Conservation (phyloP, 2,113 vertebrate species). For the Upupa epops region DNA sequence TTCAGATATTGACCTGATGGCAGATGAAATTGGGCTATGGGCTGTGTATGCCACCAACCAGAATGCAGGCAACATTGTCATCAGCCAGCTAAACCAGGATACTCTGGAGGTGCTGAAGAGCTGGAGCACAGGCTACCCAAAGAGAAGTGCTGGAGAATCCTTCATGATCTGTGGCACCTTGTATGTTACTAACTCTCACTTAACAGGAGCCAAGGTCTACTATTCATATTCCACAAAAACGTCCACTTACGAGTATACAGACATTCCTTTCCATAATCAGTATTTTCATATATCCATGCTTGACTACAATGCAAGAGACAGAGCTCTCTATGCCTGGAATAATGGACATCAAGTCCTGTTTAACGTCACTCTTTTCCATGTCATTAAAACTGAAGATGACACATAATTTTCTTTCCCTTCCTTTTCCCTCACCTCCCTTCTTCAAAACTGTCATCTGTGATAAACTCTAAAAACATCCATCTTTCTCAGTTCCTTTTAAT, state of each 20-base stretch:
- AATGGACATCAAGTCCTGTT: slow-evolving; percentile 98
- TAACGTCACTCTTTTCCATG: slow-evolving; percentile 96
- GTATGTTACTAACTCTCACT: slow-evolving; percentile 96
- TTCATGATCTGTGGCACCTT: slow-evolving; percentile 99
- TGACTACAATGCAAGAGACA: slow-evolving; percentile 95
- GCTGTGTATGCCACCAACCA: slow-evolving; percentile 97
- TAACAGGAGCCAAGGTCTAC: slow-evolving; percentile 98
- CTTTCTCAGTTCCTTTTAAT: slow-evolving; percentile 37
- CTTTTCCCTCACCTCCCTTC: neutral
- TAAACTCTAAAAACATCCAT: slow-evolving; percentile 57
- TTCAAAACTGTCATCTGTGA: slow-evolving; percentile 63
- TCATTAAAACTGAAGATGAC: slow-evolving; percentile 97
- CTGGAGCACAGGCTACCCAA: slow-evolving; percentile 97
- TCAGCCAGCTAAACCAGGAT: slow-evolving; percentile 91
- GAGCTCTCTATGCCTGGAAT: slow-evolving; percentile 97
- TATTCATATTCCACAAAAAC: slow-evolving; percentile 97
- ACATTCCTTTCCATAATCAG: slow-evolving; percentile 98
- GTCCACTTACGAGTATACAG: slow-evolving; percentile 94
- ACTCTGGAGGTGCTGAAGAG: slow-evolving; percentile 91
- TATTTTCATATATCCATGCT: slow-evolving; percentile 99
- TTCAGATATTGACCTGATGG: slow-evolving; percentile 98
- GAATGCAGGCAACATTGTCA: slow-evolving; percentile 96
- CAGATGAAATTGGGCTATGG: slow-evolving; percentile 96
- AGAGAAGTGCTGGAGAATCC: slow-evolving; percentile 95
- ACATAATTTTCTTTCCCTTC: slow-evolving; percentile 75